Evolutionary conservation across 1,140 invertebrate species (phyloP).

Genomic region (Euura saliciscinereae): DNA sequence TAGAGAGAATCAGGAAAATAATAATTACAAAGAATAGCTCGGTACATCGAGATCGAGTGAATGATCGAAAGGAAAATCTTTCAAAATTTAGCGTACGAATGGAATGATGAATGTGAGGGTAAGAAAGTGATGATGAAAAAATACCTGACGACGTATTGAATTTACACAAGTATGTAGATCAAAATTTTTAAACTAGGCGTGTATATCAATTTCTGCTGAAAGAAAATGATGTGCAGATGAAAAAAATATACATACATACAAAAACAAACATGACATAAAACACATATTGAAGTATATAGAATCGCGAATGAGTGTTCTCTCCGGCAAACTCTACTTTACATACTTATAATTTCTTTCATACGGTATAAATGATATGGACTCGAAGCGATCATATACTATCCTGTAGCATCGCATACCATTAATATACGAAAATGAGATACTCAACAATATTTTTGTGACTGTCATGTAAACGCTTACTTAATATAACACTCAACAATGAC

Average conservation of each 20-base stretch:
- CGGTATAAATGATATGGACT: neutral
- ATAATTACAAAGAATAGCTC: neutral
- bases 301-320: neutral
- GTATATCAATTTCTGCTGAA: neutral
- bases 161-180: neutral
- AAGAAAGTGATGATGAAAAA: neutral
- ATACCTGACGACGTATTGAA: slow-evolving; percentile 5
- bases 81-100: neutral
- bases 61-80: too few relatives aligned
- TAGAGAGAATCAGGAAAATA: neutral
- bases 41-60: too few relatives aligned
- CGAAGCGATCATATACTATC: slow-evolving; percentile 22
- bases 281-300: neutral
- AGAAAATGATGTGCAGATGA: neutral
- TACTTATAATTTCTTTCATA: slow-evolving; percentile 6
- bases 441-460: slow-evolving; percentile 55
- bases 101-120: neutral
- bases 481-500: neutral
- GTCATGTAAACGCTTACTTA: slow-evolving; percentile 34
- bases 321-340: neutral
- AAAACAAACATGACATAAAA: too few relatives aligned
- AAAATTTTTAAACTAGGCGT: neutral
- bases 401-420: slow-evolving; percentile 15
- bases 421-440: slow-evolving; percentile 26
- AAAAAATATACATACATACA: neutral